phyloP scores from a whole-genome alignment of 2,888 invertebrate species.

The Geophilus truncorum region DNA sequence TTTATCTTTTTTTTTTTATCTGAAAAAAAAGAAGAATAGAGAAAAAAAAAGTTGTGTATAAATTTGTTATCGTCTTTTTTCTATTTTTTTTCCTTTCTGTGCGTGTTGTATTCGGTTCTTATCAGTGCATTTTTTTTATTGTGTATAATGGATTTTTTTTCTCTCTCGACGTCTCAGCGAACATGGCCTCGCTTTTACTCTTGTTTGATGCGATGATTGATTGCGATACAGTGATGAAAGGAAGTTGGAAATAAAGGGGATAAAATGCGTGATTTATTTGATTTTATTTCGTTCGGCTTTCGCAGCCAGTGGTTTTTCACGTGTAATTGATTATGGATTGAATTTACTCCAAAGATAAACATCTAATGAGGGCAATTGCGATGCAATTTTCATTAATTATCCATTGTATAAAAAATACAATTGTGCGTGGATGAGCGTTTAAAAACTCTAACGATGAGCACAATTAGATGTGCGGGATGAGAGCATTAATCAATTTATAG shows the following conservation, averaged over 20 bases:
- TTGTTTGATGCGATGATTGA: background rate
- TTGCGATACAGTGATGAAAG: background rate
- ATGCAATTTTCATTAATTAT: conserved; percentile 12
- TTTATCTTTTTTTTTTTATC: background rate
- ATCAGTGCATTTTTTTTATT: background rate
- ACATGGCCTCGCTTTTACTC: background rate
- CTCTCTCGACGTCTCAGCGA: background rate
- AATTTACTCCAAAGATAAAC: background rate
- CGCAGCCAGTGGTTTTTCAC: background rate
- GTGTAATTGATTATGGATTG: background rate
- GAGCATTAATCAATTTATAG: background rate
- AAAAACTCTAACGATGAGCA: background rate
- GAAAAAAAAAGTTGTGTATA: background rate
- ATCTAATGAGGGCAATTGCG: conserved; percentile 1
- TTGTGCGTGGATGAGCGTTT: background rate
- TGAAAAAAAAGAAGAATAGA: background rate
- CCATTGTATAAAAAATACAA: conserved; percentile 2
- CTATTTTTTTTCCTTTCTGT: background rate
- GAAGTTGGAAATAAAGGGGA: background rate
- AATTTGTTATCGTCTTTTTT: background rate
- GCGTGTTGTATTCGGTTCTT: background rate
- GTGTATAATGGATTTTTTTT: background rate
- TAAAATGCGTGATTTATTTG: background rate
- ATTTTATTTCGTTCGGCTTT: background rate
- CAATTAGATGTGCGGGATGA: background rate